Percentiles rank a stretch among this genome's conserved stretches.
Conservation (phyloP, 2,113 vertebrate genomes). For the Anguilla japonica region DNA sequence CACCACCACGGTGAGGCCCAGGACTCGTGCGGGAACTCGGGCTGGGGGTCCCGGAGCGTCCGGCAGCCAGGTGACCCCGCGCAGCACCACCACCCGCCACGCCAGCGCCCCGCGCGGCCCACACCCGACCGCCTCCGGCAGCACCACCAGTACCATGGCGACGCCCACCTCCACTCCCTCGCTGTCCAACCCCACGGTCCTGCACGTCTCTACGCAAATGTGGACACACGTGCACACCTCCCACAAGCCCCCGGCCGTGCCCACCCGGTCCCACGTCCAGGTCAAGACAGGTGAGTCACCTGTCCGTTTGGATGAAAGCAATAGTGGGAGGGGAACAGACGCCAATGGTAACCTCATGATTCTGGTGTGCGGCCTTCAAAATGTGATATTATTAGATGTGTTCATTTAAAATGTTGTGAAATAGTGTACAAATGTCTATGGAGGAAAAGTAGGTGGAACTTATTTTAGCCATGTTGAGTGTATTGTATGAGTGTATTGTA, state of each 20-base stretch:
- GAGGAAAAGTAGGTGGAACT: too few species aligned
- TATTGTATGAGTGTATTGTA: too few species aligned
- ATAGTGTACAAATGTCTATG: too few species aligned
- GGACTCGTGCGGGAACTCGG: neutral
- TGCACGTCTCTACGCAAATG: constrained; percentile 8
- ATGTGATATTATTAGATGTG: too few species aligned
- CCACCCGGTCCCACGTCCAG: constrained; percentile 1
- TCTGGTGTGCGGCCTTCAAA: too few species aligned
- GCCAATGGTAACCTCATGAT: neutral
- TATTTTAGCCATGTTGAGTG: too few species aligned
- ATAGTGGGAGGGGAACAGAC: neutral
- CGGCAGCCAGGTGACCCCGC: constrained; percentile 1
- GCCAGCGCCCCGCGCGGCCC: neutral
- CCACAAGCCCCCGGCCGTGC: neutral
- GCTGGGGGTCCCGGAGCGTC: neutral
- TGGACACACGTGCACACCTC: constrained; percentile 11
- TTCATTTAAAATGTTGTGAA: too few species aligned
- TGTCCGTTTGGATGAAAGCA: neutral
- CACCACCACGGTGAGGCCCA: neutral
- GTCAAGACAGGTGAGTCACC: constrained; percentile 8
- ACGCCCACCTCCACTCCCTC: neutral
- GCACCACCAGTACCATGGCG: neutral
- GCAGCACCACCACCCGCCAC: neutral
- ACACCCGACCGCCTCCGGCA: neutral
- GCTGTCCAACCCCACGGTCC: constrained; percentile 3